Percentiles rank a stretch among this genome's conserved stretches.
These are phyloP conservation scores for Myiotriccus ornatus DNA, from an alignment of 2,797 vertebrate genomes.

Conservation along the genomic window DNA sequence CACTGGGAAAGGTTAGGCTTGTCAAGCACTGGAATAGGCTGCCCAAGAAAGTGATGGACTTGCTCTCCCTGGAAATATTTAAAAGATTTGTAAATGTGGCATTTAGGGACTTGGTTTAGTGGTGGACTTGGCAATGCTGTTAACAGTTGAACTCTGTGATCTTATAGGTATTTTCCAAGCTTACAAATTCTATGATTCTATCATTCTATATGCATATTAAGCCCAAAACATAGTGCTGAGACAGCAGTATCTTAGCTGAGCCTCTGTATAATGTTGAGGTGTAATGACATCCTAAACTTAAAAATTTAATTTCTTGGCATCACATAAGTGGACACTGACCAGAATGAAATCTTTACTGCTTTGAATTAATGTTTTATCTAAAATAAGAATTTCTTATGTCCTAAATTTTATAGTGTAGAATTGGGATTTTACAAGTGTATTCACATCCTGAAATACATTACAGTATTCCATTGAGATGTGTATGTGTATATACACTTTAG, in stretches of 20 bases:
- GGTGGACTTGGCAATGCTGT: neutral
- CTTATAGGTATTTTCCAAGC: neutral
- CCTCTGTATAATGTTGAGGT: neutral
- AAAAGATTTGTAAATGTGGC: neutral
- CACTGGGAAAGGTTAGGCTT: neutral
- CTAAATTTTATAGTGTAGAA: neutral
- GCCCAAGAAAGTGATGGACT: neutral
- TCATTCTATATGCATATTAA: neutral
- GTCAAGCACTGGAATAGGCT: neutral
- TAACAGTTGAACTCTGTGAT: neutral
- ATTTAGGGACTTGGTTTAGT: neutral
- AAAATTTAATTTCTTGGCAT: neutral
- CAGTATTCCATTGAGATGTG: neutral
- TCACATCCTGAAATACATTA: neutral
- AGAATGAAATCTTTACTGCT: conserved; percentile 19
- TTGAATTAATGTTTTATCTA: neutral
- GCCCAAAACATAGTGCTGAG: neutral
- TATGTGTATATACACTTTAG: neutral
- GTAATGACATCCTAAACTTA: neutral
- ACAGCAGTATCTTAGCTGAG: neutral
- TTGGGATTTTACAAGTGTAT: neutral
- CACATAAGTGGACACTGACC: neutral
- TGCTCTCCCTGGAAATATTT: neutral
- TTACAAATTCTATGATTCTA: neutral
- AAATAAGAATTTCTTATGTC: neutral